Conservation (phyloP, 37 sponge, comb jelly and placozoan genomes). For the Beroe ovata region DNA sequence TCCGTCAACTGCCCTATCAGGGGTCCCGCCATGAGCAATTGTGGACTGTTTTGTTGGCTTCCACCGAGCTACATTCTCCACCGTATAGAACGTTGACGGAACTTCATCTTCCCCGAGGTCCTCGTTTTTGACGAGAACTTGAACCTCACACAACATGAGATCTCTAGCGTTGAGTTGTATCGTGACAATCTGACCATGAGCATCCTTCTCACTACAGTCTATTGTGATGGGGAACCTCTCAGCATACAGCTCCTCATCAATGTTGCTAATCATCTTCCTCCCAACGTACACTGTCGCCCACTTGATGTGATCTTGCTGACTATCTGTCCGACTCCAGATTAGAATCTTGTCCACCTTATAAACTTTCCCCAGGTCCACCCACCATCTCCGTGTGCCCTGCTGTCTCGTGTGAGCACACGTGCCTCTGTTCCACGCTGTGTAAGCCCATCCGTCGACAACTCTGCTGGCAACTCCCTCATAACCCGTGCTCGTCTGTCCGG, state of each 20-base stretch:
- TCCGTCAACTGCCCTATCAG: constrained; percentile 38
- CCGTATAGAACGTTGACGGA: constrained; percentile 10
- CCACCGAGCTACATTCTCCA: constrained; percentile 14
- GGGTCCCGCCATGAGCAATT: neutral
- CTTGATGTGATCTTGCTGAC: neutral
- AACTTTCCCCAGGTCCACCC: constrained; percentile 21
- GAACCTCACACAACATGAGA: constrained; percentile 4
- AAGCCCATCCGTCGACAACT: constrained; percentile 54
- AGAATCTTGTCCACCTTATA: constrained; percentile 22
- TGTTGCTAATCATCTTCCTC: neutral
- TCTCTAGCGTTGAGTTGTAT: neutral
- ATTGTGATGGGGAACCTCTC: neutral
- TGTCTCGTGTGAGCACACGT: constrained; percentile 37
- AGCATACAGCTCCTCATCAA: neutral
- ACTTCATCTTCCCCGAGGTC: constrained; percentile 26
- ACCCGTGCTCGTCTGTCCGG: constrained; percentile 2
- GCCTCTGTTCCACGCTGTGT: constrained; percentile 28
- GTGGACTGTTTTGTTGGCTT: constrained; percentile 32
- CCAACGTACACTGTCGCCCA: neutral
- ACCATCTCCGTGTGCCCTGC: neutral
- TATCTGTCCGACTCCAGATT: constrained; percentile 16
- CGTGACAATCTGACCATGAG: neutral
- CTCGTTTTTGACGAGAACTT: constrained; percentile 19
- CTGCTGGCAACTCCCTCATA: neutral
- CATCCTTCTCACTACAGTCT: neutral